Conservation (phyloP, 2,113 vertebrate species). For the Ptilonorhynchus violaceus region DNA sequence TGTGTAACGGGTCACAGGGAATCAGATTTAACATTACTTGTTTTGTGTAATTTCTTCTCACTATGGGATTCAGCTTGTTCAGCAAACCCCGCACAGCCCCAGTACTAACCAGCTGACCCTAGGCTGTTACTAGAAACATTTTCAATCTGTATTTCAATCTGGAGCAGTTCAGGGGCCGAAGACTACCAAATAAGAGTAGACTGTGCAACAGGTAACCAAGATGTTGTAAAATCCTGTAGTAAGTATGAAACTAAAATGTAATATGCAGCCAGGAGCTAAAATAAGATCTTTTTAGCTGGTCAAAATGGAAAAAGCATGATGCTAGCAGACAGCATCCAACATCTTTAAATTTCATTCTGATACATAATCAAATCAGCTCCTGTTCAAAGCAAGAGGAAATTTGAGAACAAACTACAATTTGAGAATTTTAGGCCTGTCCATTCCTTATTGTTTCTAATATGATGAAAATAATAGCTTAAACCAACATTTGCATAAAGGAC, state of each 20-base stretch:
- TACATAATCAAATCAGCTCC: background rate
- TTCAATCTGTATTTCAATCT: background rate
- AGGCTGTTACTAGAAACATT: background rate
- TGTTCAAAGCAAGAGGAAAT: background rate
- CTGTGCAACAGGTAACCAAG: background rate
- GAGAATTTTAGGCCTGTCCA: background rate
- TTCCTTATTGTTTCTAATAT: background rate
- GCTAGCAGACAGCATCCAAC: background rate
- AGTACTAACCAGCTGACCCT: background rate
- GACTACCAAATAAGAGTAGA: background rate
- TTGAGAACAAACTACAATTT: background rate
- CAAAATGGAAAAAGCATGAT: background rate
- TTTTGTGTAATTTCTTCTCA: background rate
- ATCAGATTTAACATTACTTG: background rate
- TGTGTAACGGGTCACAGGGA: fast-evolving
- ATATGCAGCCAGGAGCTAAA: fast-evolving
- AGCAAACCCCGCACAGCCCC: background rate
- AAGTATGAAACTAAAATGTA: fast-evolving
- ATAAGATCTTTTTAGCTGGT: background rate
- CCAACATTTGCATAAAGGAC: background rate
- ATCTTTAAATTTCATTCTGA: background rate
- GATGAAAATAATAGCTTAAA: background rate
- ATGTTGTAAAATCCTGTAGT: background rate
- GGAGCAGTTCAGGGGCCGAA: background rate
- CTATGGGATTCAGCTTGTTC: background rate